phyloP scores from a whole-genome alignment of 1,140 invertebrate species.

The Choristoneura fumiferana region DNA sequence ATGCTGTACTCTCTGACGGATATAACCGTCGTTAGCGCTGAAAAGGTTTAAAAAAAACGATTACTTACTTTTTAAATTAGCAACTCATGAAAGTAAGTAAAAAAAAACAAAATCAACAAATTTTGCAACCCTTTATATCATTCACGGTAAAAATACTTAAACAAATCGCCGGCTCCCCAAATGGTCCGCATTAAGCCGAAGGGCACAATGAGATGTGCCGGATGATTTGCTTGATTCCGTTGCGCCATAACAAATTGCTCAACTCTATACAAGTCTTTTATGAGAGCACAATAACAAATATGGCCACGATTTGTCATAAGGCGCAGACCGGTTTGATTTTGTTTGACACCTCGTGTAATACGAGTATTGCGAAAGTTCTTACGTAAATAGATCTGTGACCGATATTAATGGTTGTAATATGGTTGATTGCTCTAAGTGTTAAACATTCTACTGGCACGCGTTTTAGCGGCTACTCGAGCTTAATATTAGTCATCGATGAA shows the following conservation, averaged over 20 bases:
- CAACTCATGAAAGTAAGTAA: too few relatives aligned
- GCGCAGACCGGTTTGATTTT: constrained; percentile 44
- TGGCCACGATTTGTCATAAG: constrained; percentile 51
- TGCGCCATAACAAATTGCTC: constrained; percentile 34
- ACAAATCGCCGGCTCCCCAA: background rate
- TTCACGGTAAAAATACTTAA: too few relatives aligned
- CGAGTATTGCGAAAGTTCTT: constrained; percentile 29
- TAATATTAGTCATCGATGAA: too few relatives aligned
- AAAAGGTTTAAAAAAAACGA: too few relatives aligned
- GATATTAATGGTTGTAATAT: background rate
- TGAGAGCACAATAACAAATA: constrained; percentile 40
- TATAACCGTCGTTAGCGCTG: too few relatives aligned
- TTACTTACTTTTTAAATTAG: too few relatives aligned
- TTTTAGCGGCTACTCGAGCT: too few relatives aligned
- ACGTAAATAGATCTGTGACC: background rate
- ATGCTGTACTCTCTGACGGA: too few relatives aligned
- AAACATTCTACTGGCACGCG: too few relatives aligned
- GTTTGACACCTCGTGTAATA: constrained; percentile 45
- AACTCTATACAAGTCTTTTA: constrained; percentile 29
- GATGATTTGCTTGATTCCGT: constrained; percentile 28
- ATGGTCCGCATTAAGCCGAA: background rate
- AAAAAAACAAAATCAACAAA: too few relatives aligned
- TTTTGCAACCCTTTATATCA: too few relatives aligned
- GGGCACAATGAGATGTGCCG: constrained; percentile 4
- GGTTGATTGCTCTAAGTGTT: too few relatives aligned